These are phyloP conservation scores for Drosophila melanogaster DNA, from an alignment of 1,140 invertebrate species.

Conservation along the genomic window DNA sequence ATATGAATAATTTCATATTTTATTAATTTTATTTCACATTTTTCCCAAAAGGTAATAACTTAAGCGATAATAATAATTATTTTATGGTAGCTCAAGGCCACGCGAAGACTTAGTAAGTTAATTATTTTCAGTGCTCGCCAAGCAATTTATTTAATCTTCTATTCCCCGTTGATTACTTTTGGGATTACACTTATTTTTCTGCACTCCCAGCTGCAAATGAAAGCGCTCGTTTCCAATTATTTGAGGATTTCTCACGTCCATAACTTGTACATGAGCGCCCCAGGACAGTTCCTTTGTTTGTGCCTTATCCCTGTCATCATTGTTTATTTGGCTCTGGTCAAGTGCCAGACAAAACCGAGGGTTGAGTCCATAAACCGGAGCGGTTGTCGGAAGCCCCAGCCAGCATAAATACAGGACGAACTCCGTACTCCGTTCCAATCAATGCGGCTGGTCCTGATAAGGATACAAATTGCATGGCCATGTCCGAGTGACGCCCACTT, in stretches of 20 bases:
- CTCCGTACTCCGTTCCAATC: constrained; percentile 51
- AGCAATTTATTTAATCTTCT: constrained; percentile 35
- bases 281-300: constrained; percentile 21
- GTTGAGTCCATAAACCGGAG: constrained; percentile 56
- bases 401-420: constrained; percentile 51
- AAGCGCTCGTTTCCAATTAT: constrained; percentile 32
- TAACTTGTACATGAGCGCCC: constrained; percentile 26
- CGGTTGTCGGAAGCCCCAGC: constrained; percentile 55
- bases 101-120: constrained; percentile 3
- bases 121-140: constrained; percentile 25
- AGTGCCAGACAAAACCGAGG: constrained; percentile 20
- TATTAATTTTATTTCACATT: neutral
- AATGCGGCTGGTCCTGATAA: constrained; percentile 69
- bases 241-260: constrained; percentile 38
- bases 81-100: constrained; percentile 9
- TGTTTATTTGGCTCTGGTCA: constrained; percentile 69
- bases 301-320: constrained; percentile 50
- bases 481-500: constrained; percentile 58
- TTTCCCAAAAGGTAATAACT: neutral
- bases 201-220: constrained; percentile 22
- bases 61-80: neutral
- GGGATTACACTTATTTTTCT: constrained; percentile 32
- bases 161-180: constrained; percentile 29
- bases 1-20: neutral
- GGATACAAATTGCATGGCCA: constrained; percentile 71